Evolutionary conservation across 2,113 vertebrate genomes (phyloP).

Genomic region (Pituophis catenifer): DNA sequence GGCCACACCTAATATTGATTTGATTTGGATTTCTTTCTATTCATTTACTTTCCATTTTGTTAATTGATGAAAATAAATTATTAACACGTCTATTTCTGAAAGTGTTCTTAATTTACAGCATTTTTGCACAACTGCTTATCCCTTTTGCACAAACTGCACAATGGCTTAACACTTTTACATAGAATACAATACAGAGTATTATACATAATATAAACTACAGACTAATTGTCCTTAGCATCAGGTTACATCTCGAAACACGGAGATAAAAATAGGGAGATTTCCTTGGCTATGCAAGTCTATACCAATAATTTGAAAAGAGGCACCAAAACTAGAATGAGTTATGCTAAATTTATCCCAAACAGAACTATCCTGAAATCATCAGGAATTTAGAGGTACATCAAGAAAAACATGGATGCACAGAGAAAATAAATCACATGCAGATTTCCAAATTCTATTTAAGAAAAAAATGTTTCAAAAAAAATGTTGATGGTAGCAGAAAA

Average conservation of each 20-base stretch:
- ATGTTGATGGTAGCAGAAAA: background rate
- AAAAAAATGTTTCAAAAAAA: background rate
- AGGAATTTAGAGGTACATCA: background rate
- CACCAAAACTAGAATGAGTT: background rate
- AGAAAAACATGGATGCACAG: background rate
- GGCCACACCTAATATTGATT: background rate
- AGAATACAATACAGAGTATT: background rate
- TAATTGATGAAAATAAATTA: background rate
- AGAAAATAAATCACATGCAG: background rate
- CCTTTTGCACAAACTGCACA: background rate
- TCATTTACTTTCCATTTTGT: background rate
- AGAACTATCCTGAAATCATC: background rate
- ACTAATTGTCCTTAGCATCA: background rate
- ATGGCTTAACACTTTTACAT: background rate
- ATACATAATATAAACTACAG: background rate
- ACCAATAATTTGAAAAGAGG: background rate
- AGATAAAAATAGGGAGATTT: background rate
- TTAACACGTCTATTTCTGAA: background rate
- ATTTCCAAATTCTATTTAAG: background rate
- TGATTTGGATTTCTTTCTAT: background rate
- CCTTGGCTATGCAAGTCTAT: background rate
- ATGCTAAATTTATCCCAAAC: background rate
- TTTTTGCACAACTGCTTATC: background rate
- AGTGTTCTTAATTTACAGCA: background rate
- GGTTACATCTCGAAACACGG: background rate